phyloP scores from a whole-genome alignment of 2,888 invertebrate species.

The Phytoseiulus persimilis region DNA sequence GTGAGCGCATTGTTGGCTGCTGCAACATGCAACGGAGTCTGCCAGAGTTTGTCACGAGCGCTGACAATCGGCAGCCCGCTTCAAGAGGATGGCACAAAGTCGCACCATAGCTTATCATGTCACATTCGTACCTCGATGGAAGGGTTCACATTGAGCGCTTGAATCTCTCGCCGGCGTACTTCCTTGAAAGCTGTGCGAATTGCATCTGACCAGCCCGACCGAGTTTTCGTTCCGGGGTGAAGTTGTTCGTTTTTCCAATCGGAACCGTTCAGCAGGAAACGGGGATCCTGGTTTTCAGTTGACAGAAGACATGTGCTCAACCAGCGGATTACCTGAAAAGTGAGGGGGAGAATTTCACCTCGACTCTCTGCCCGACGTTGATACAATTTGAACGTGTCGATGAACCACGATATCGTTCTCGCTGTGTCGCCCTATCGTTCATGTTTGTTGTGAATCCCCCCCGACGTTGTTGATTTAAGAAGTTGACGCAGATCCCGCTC shows the following conservation, averaged over 20 bases:
- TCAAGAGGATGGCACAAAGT: slow-evolving; percentile 56
- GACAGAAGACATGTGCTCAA: not conserved
- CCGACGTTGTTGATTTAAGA: not conserved
- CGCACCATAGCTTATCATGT: slow-evolving; percentile 47
- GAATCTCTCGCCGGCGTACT: slow-evolving; percentile 6
- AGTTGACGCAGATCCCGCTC: not conserved
- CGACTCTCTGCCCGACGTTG: not conserved
- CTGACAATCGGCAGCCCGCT: slow-evolving; percentile 55
- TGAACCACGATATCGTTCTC: too few relatives aligned
- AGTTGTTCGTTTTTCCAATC: not conserved
- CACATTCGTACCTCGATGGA: slow-evolving; percentile 38
- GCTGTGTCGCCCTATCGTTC: too few relatives aligned
- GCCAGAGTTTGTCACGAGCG: slow-evolving; percentile 59
- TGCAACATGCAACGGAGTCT: slow-evolving; percentile 59
- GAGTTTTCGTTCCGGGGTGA: slow-evolving; percentile 25
- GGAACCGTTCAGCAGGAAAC: not conserved
- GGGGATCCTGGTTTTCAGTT: not conserved
- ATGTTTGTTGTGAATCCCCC: not conserved
- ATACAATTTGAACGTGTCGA: too few relatives aligned
- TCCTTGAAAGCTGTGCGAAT: slow-evolving; percentile 36
- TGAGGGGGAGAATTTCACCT: not conserved
- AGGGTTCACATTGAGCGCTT: slow-evolving; percentile 38
- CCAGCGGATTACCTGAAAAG: not conserved
- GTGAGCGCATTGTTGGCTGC: slow-evolving; percentile 59
- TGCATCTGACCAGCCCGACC: slow-evolving; percentile 8